These are phyloP conservation scores for Macquaria australasica DNA, from an alignment of 2,113 vertebrate genomes.

Conservation along the genomic window DNA sequence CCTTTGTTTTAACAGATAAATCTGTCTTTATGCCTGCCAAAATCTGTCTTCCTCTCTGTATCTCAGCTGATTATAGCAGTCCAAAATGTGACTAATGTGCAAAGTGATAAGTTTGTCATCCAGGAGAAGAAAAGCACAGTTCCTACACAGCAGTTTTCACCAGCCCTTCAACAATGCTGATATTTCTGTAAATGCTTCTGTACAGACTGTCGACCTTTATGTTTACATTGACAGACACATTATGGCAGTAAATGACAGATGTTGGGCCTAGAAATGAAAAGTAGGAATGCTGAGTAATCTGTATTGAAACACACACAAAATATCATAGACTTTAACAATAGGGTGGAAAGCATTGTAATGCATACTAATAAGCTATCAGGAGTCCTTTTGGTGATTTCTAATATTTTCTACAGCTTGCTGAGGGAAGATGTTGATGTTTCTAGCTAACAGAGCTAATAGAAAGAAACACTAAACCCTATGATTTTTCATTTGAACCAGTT, in stretches of 20 bases:
- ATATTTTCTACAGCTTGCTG: neutral
- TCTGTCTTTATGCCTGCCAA: constrained; percentile 45
- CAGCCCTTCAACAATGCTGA: neutral
- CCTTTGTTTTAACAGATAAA: constrained; percentile 47
- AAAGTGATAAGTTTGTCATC: constrained; percentile 31
- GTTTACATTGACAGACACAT: neutral
- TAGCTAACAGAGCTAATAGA: neutral
- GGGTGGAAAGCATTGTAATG: neutral
- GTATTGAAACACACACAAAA: neutral
- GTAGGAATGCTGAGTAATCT: too few species aligned
- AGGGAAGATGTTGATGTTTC: neutral
- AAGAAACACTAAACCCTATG: neutral
- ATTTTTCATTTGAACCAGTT: neutral
- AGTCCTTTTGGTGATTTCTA: neutral
- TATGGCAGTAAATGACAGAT: neutral
- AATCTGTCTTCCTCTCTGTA: constrained; percentile 32
- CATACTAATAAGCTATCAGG: neutral
- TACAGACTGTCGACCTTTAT: neutral
- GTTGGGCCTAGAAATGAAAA: neutral
- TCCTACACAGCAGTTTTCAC: constrained; percentile 22
- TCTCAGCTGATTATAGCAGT: constrained; percentile 33
- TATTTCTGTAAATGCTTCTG: neutral
- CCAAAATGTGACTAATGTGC: constrained; percentile 37
- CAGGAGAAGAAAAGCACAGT: constrained; percentile 22
- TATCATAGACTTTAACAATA: neutral